Evolutionary conservation across 2,888 invertebrate species (phyloP), one percentile per base, ranked within the genome.

Genomic region (Dexiosoma caninum): DNA sequence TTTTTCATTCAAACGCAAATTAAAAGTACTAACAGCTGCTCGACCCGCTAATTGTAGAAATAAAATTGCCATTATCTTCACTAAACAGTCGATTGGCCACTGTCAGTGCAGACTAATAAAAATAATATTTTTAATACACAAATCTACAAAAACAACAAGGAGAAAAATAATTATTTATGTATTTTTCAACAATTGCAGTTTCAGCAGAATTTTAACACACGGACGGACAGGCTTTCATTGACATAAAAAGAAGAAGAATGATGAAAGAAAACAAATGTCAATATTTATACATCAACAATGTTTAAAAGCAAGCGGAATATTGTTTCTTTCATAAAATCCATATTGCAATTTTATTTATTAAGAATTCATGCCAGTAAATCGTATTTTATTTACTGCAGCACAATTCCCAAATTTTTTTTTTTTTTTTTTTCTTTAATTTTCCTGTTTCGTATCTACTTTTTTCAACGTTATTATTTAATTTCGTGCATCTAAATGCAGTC

Each of bases 291-390:
- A 67, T 70, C 53, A 57, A 69, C 49, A 64, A 49, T 55, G 44
- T 60, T 60, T 16, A 23, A 53, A 44, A 53, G 32, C 7, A 49
- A 32, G 35, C 27, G 6, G 59, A 55, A 32, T 16, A 27, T 14
- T 21, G 8, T 53, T 55, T 42, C 53, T 57, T 70, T 75, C 42
- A 69, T 70, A 67, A 69, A 60, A 44, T 71, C 55, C 57, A 64
- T 35, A 69, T 74, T 44, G 74, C 59, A 75, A 70, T 67, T 75
- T 80, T 71, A 74, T 83, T 83, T 81, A 83, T 81, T 79, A 77
- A 75, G 53, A 71, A 55, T 77, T 77, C 60, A 70, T 78, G 78
- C 27, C 75, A 80, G 62, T 82, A 80, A 75, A 82, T 80, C 75
- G 60, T 40, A 79, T 66, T 81, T 81, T 72, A 83, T 81, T 78